Conservation (phyloP, 2,888 invertebrate species). For the Malacosoma neustria region DNA sequence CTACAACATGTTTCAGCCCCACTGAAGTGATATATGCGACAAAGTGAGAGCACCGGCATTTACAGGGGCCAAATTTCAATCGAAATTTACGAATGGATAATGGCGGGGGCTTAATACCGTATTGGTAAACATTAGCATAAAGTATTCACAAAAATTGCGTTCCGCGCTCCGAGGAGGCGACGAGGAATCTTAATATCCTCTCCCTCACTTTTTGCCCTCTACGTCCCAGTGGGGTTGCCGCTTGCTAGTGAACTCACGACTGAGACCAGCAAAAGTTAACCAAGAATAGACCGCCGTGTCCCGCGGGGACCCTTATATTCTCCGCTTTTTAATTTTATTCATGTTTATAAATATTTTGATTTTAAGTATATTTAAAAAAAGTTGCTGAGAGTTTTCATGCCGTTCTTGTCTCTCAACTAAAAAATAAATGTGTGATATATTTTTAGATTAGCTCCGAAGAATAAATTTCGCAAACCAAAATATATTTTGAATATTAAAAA, state of each 20-base stretch:
- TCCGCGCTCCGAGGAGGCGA: slow-evolving; percentile 26
- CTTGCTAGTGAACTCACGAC: background rate
- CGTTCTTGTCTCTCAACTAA: too few relatives aligned
- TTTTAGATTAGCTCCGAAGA: too few relatives aligned
- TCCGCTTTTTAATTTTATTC: background rate
- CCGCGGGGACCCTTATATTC: background rate
- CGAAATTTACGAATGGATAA: slow-evolving; percentile 21
- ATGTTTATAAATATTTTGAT: too few relatives aligned
- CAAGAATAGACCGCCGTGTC: background rate
- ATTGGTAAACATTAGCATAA: slow-evolving; percentile 55
- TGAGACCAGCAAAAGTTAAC: background rate
- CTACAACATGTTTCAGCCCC: too few relatives aligned
- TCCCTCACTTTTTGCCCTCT: slow-evolving; percentile 8
- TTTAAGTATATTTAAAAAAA: too few relatives aligned
- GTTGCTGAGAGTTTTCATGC: too few relatives aligned
- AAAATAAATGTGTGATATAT: too few relatives aligned
- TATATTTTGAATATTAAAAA: too few relatives aligned
- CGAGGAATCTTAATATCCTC: slow-evolving; percentile 41
- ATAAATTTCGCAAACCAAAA: too few relatives aligned
- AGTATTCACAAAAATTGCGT: slow-evolving; percentile 53
- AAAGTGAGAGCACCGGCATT: too few relatives aligned
- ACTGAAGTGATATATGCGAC: too few relatives aligned
- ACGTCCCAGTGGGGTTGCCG: background rate
- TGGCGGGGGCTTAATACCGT: slow-evolving; percentile 45
- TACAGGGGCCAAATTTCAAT: background rate